These are phyloP conservation scores for Whitmania pigra DNA, from an alignment of 1,140 invertebrate species.

Conservation along the genomic window DNA sequence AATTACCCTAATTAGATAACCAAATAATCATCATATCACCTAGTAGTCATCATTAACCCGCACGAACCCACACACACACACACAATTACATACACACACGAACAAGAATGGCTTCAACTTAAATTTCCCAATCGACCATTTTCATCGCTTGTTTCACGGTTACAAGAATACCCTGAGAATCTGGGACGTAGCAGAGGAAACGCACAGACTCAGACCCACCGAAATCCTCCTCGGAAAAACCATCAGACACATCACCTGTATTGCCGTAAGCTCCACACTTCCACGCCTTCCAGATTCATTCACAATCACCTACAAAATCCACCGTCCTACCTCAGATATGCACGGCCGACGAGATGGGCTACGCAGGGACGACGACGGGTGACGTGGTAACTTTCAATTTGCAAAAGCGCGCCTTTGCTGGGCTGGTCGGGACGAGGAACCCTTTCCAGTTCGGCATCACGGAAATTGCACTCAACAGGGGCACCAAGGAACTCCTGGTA, in stretches of 20 bases:
- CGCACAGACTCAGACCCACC: slow-evolving; percentile 54
- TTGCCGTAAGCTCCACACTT: slow-evolving; percentile 32
- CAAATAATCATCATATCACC: no score
- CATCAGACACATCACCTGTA: slow-evolving; percentile 41
- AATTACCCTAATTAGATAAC: no score
- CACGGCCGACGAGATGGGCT: not conserved
- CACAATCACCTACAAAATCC: no score
- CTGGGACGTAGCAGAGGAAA: slow-evolving; percentile 61
- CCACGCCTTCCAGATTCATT: no score
- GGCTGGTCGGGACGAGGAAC: not conserved
- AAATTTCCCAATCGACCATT: no score
- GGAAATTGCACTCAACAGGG: not conserved
- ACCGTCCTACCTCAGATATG: not conserved
- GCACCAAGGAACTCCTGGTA: not conserved
- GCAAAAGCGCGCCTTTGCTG: not conserved
- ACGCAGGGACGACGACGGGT: not conserved
- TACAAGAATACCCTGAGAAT: slow-evolving; percentile 56
- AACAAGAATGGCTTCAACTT: no score
- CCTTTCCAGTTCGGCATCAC: not conserved
- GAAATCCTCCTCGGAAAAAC: slow-evolving; percentile 50
- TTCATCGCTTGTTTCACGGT: slow-evolving; percentile 32
- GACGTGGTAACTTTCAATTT: not conserved
- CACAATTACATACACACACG: no score
- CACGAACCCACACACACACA: no score
- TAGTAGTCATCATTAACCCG: no score